A percentile compares a stretch with the other conserved stretches of the same genome.
Conservation (phyloP, 92 coral and sea anemone species). For the Bergia puertoricense region DNA sequence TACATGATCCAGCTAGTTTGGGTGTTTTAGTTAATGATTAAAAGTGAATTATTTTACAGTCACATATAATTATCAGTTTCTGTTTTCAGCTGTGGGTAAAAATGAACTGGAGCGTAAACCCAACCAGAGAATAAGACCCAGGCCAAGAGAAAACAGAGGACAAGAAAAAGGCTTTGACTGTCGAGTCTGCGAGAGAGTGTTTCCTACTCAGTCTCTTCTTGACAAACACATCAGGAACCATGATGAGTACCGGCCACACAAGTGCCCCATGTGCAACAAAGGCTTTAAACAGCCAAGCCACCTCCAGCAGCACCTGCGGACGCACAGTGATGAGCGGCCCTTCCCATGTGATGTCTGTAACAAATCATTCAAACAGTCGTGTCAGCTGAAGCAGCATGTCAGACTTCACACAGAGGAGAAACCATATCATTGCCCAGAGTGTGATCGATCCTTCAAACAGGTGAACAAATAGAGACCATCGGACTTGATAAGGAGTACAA, state of each 20-base stretch:
- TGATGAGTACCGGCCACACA: slow-evolving; percentile 84
- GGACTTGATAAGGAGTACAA: background rate
- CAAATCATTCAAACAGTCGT: slow-evolving; percentile 94
- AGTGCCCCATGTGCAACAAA: slow-evolving; percentile 87
- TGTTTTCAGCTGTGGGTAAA: slow-evolving; percentile 11
- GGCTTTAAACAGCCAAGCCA: slow-evolving; percentile 96
- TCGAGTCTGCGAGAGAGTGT: slow-evolving; percentile 87
- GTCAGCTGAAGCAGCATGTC: slow-evolving; percentile 96
- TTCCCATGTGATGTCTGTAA: slow-evolving; percentile 92
- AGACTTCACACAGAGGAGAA: slow-evolving; percentile 98
- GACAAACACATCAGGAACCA: slow-evolving; percentile 85
- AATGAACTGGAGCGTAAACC: slow-evolving; percentile 31
- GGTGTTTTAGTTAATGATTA: too few relatives aligned
- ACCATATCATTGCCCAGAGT: slow-evolving; percentile 87
- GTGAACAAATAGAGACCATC: slow-evolving; percentile 65
- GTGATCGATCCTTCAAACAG: slow-evolving; percentile 91
- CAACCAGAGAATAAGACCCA: slow-evolving; percentile 21
- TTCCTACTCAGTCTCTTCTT: slow-evolving; percentile 69
- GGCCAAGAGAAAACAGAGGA: slow-evolving; percentile 9
- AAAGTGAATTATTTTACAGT: too few relatives aligned
- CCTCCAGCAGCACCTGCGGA: slow-evolving; percentile 78
- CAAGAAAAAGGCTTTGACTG: slow-evolving; percentile 69
- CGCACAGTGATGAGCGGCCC: slow-evolving; percentile 92
- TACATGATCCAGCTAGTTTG: too few relatives aligned
- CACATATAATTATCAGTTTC: background rate